Evolutionary conservation across 92 coral and sea anemone species (phyloP).

Genomic region (Epizoanthus ramosus): DNA sequence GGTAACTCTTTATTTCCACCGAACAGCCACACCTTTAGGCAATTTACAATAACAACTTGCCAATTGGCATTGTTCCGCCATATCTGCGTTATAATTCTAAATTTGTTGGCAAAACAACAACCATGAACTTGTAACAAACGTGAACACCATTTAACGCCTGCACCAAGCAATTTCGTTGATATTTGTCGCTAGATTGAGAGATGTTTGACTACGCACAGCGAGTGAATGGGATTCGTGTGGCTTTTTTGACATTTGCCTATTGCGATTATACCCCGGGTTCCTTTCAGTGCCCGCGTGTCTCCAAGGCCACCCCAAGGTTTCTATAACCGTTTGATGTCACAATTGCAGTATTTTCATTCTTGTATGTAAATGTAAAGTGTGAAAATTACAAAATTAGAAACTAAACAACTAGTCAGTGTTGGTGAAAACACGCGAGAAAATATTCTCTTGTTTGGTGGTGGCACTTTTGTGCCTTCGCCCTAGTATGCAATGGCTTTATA

Average conservation of each 20-base stretch:
- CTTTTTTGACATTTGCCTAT: slow-evolving; percentile 16
- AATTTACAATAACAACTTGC: background rate
- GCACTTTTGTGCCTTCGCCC: too few relatives aligned
- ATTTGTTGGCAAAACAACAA: background rate
- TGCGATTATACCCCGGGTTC: slow-evolving; percentile 9
- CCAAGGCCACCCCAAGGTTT: background rate
- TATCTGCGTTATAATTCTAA: background rate
- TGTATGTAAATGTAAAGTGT: too few relatives aligned
- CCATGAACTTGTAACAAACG: background rate
- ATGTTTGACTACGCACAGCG: background rate
- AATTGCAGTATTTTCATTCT: too few relatives aligned
- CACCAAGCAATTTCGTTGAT: background rate
- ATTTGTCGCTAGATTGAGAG: slow-evolving; percentile 7
- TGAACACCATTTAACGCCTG: background rate
- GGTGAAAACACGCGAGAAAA: too few relatives aligned
- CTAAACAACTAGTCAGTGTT: too few relatives aligned
- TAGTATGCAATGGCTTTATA: too few relatives aligned
- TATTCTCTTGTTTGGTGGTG: too few relatives aligned
- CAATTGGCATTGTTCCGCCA: background rate
- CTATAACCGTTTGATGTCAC: background rate
- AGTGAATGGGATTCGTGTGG: slow-evolving; percentile 12
- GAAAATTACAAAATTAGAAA: too few relatives aligned
- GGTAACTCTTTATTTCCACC: slow-evolving; percentile 16
- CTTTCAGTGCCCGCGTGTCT: slow-evolving; percentile 5
- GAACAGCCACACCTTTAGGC: slow-evolving; percentile 26